A percentile compares a stretch with the other conserved stretches of the same genome.
phyloP scores from a whole-genome alignment of 2,888 invertebrate species.

The Atrina japonica region DNA sequence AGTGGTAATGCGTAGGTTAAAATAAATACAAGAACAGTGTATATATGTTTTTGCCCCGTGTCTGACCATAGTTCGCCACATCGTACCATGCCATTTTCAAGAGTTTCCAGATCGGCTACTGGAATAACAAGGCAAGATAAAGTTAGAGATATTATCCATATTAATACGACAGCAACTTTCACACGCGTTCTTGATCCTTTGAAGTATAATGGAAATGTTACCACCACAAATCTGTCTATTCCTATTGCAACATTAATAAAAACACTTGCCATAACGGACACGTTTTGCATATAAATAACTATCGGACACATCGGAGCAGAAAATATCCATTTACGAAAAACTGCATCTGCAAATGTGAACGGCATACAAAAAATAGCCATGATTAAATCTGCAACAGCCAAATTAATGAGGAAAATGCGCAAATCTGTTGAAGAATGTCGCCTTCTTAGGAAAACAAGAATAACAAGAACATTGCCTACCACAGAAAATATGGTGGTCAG shows the following conservation, averaged over 20 bases:
- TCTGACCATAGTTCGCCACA: slow-evolving; percentile 72
- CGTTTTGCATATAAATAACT: slow-evolving; percentile 81
- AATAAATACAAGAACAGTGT: slow-evolving; percentile 71
- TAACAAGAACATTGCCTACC: slow-evolving; percentile 81
- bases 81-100: slow-evolving; percentile 42
- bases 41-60: slow-evolving; percentile 58
- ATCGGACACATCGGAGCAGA: slow-evolving; percentile 81
- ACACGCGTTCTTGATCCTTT: slow-evolving; percentile 30
- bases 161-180: slow-evolving; percentile 32
- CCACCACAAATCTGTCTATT: slow-evolving; percentile 79
- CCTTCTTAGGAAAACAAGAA: slow-evolving; percentile 80
- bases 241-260: slow-evolving; percentile 82
- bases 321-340: slow-evolving; percentile 81
- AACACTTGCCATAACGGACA: slow-evolving; percentile 80
- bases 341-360: slow-evolving; percentile 85
- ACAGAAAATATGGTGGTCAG: slow-evolving; percentile 81
- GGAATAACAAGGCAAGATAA: slow-evolving; percentile 80
- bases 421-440: slow-evolving; percentile 74
- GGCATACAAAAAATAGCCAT: slow-evolving; percentile 95
- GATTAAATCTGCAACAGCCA: slow-evolving; percentile 93
- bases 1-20: slow-evolving; percentile 80
- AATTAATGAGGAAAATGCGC: slow-evolving; percentile 87
- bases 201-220: slow-evolving; percentile 75
- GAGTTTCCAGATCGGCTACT: slow-evolving; percentile 60
- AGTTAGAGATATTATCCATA: slow-evolving; percentile 66